Base-by-base conservation (phyloP, 2,797 vertebrate species). In the Pteronotus mesoamericanus region DNA sequence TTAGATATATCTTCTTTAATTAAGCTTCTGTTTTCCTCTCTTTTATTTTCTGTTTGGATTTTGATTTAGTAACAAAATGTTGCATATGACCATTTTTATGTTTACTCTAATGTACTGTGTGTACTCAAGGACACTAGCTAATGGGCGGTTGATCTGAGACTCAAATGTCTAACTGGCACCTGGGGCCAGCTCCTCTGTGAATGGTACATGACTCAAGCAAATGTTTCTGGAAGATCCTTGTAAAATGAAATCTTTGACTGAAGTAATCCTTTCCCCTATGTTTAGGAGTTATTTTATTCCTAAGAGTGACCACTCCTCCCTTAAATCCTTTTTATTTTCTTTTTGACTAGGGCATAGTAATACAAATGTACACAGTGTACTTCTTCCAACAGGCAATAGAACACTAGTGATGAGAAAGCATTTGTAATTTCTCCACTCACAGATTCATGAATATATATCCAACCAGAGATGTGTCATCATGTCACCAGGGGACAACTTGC, bases 381-480 rank as follows among this genome's bases (percentile, higher is more conserved):
- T 87, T 87, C 26, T 92, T 46, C 48, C 90, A 77, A 87, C 68
- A 94, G 74, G 91, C 94, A 94, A 97, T n/a, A 71, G 59, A 86
- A 96, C 4, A 44, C 46, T 75, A 79, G 78, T 44, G 46, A 95
- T 94, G 74, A 96, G 59, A 94, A 93, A 89, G 64, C 57, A n/a
- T 75, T 92, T 48, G 7, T 48, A 80, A 92, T 91, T 94, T 95
- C 78, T 77, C 92, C 42, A 84, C 88, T 89, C 46, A 89, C 12
- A 12, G 5, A 75, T 32, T 21, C 57, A 57, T 86, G 59, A 82
- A 66, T 91, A 89, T 61, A 44, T 32, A 86, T 94, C 78, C 37
- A 90, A 79, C 88, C 42, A 88, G 82, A 92, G 74, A 39, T 69
- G 29, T 94, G 69, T 92, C 90, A 89, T 92, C n/a, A 71, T 44